phyloP scores from a whole-genome alignment of 2,797 vertebrate species.

The Smutsia gigantea region DNA sequence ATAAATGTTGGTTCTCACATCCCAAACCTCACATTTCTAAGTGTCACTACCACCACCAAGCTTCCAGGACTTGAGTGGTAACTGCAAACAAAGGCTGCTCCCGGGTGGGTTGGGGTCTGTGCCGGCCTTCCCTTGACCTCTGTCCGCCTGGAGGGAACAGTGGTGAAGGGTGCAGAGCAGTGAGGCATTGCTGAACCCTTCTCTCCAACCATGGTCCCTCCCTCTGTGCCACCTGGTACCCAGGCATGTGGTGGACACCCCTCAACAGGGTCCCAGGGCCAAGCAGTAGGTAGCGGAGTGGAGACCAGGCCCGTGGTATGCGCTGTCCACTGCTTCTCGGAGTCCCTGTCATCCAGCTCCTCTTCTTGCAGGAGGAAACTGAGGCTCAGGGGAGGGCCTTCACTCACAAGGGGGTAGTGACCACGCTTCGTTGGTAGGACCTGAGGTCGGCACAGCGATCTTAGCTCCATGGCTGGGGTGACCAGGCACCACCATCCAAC shows the following conservation, averaged over 20 bases:
- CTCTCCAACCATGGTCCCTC: fast-evolving
- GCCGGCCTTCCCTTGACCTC: no score
- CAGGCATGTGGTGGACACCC: fast-evolving
- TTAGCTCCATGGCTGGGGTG: neutral
- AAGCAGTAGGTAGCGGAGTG: neutral
- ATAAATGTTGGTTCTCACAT: fast-evolving
- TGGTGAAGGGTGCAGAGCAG: neutral
- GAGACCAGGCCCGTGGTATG: fast-evolving
- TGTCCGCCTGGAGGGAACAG: neutral
- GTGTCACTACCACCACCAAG: fast-evolving
- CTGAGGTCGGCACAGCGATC: no score
- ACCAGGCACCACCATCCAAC: fast-evolving
- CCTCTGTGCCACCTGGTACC: neutral
- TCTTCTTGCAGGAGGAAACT: neutral
- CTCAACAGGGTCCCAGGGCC: neutral
- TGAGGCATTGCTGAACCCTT: neutral
- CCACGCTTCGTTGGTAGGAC: no score
- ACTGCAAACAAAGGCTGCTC: neutral
- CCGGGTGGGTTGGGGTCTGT: fast-evolving
- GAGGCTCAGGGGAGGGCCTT: neutral
- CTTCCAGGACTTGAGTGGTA: fast-evolving
- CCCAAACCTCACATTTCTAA: neutral
- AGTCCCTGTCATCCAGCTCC: neutral
- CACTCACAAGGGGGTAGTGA: fast-evolving
- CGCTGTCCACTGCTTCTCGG: neutral